phyloP scores from a whole-genome alignment of 1,140 invertebrate species.

The Fopius arisanus region DNA sequence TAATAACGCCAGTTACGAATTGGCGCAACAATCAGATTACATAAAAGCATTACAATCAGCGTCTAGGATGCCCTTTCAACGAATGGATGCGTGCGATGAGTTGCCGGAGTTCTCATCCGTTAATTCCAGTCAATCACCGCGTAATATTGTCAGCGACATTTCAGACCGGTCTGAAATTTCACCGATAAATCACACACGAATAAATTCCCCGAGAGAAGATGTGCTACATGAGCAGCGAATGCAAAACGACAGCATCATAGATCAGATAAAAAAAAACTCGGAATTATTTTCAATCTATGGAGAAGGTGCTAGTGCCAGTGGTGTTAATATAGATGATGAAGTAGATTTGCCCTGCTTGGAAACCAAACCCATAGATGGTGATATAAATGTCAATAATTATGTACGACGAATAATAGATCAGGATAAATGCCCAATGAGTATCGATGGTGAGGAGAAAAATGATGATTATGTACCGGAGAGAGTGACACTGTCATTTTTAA shows the following conservation, averaged over 20 bases:
- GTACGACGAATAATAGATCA: neutral
- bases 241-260: constrained; percentile 42
- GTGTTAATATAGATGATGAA: constrained; percentile 50
- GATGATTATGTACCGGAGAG: neutral
- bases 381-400: constrained; percentile 13
- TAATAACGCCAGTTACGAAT: constrained; percentile 62
- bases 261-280: constrained; percentile 66
- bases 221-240: neutral
- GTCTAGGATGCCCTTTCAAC: constrained; percentile 42
- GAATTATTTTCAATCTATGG: constrained; percentile 60
- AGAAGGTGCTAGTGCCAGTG: constrained; percentile 43
- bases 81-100: constrained; percentile 60
- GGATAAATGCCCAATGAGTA: neutral
- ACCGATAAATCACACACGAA: neutral
- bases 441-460: neutral
- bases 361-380: constrained; percentile 52
- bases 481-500: constrained; percentile 22
- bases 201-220: no score
- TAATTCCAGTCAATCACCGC: neutral
- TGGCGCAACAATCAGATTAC: constrained; percentile 59
- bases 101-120: constrained; percentile 40
- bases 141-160: neutral
- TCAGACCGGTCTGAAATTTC: no score
- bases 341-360: constrained; percentile 61
- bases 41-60: constrained; percentile 41